Conservation (phyloP, 2,113 vertebrate genomes). For the Laticauda colubrina region DNA sequence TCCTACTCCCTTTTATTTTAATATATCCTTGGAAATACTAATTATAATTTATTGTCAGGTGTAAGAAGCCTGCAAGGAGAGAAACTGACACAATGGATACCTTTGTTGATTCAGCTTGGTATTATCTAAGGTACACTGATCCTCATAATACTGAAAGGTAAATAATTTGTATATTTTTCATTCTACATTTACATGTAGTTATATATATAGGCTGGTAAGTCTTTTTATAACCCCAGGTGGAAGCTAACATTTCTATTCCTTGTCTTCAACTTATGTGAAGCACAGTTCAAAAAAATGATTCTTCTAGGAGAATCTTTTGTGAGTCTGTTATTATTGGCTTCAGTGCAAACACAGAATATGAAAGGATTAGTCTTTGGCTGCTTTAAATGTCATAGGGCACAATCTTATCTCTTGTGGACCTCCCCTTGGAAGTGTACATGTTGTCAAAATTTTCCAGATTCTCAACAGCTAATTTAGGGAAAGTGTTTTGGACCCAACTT, state of each 20-base stretch:
- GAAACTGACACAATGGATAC: constrained; percentile 98
- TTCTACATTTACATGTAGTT: rapidly evolving
- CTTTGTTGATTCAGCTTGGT: constrained; percentile 96
- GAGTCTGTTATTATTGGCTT: not conserved
- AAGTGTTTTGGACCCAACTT: not conserved
- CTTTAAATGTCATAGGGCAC: not conserved
- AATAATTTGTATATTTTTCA: constrained; percentile 19
- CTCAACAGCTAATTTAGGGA: not conserved
- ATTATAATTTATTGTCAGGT: constrained; percentile 70
- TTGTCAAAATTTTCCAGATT: not conserved
- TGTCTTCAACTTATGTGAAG: not conserved
- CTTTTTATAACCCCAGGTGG: not conserved
- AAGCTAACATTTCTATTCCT: not conserved
- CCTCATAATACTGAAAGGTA: constrained; percentile 83
- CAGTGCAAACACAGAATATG: not conserved
- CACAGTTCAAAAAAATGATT: not conserved
- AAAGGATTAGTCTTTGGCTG: not conserved
- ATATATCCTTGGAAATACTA: constrained; percentile 5
- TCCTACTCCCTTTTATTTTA: not conserved
- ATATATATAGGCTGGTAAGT: not conserved
- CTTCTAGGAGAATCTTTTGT: not conserved
- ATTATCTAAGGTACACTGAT: constrained; percentile 92
- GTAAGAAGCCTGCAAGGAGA: constrained; percentile 79
- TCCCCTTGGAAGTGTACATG: not conserved
- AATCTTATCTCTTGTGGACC: no score